These are phyloP conservation scores for Sinelater perroti DNA, from an alignment of 2,888 invertebrate genomes.

Conservation along the genomic window DNA sequence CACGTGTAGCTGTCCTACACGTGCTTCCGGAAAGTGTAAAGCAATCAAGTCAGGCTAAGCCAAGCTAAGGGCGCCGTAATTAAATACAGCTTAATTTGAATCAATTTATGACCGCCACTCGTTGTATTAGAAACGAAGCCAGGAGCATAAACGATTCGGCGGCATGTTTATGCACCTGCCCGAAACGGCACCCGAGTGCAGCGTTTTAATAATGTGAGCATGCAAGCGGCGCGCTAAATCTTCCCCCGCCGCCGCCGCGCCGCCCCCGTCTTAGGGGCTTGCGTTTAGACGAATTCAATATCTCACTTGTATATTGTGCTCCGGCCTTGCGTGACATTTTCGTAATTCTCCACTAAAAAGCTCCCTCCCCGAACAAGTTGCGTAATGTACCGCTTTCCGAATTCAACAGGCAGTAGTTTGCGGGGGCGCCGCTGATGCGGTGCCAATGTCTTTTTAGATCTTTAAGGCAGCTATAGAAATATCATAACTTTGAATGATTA, in stretches of 20 bases:
- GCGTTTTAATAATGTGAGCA: slow-evolving; percentile 37
- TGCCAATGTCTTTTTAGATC: no score
- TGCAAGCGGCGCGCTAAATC: slow-evolving; percentile 27
- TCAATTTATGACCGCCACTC: slow-evolving; percentile 45
- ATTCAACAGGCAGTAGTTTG: slow-evolving; percentile 7
- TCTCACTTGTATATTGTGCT: slow-evolving; percentile 21
- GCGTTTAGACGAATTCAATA: slow-evolving; percentile 29
- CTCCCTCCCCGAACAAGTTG: slow-evolving; percentile 1
- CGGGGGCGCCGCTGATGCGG: no score
- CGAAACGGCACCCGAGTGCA: slow-evolving; percentile 30
- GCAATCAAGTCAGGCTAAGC: slow-evolving; percentile 33
- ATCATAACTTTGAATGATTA: no score
- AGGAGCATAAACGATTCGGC: slow-evolving; percentile 41
- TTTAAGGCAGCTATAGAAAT: no score
- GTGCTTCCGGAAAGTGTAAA: slow-evolving; percentile 31
- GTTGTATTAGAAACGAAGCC: slow-evolving; percentile 36
- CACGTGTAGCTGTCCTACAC: slow-evolving; percentile 32
- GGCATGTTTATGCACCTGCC: slow-evolving; percentile 44
- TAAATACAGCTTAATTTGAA: slow-evolving; percentile 50
- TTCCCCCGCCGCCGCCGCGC: slow-evolving; percentile 10
- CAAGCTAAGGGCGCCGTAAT: slow-evolving; percentile 43
- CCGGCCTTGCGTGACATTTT: slow-evolving; percentile 21
- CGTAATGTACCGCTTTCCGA: background rate
- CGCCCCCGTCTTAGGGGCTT: slow-evolving; percentile 18
- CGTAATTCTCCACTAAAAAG: slow-evolving; percentile 23